Conservation (phyloP, 2,888 invertebrate species). For the Syrphus vitripennis region DNA sequence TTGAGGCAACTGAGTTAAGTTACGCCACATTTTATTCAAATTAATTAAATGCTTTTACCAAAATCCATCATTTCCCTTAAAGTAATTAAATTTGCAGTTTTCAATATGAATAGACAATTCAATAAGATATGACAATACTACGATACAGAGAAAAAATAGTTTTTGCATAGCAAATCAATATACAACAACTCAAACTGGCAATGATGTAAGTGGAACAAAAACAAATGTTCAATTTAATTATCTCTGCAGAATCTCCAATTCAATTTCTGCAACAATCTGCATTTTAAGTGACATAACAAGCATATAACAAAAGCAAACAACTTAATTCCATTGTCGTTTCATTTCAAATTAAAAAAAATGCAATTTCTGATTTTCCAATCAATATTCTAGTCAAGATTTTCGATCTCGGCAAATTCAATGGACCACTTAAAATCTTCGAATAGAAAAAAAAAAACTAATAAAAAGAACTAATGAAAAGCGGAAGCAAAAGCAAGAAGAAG, state of each 20-base stretch:
- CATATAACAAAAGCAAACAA: conserved; percentile 56
- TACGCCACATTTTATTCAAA: neutral
- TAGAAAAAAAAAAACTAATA: neutral
- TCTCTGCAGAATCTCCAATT: conserved; percentile 33
- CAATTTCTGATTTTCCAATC: conserved; percentile 65
- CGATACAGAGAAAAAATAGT: neutral
- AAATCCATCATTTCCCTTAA: neutral
- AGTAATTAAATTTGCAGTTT: neutral
- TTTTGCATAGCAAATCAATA: too few relatives aligned
- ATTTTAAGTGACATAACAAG: conserved; percentile 63
- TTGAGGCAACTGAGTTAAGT: too few relatives aligned
- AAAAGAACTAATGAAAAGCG: neutral
- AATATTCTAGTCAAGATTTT: conserved; percentile 68
- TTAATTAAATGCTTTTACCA: conserved; percentile 1
- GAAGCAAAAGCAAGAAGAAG: conserved; percentile 3
- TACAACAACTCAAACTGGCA: too few relatives aligned
- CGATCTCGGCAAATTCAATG: conserved; percentile 64
- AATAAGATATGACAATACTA: neutral
- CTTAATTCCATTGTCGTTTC: conserved; percentile 59
- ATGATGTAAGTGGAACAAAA: conserved; percentile 7
- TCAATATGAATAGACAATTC: neutral
- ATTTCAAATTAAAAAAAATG: conserved; percentile 4
- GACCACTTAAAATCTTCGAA: conserved; percentile 57
- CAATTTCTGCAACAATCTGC: conserved; percentile 49
- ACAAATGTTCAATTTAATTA: conserved; percentile 45